phyloP scores from a whole-genome alignment of 2,888 invertebrate genomes.

The Sepiola atlantica region DNA sequence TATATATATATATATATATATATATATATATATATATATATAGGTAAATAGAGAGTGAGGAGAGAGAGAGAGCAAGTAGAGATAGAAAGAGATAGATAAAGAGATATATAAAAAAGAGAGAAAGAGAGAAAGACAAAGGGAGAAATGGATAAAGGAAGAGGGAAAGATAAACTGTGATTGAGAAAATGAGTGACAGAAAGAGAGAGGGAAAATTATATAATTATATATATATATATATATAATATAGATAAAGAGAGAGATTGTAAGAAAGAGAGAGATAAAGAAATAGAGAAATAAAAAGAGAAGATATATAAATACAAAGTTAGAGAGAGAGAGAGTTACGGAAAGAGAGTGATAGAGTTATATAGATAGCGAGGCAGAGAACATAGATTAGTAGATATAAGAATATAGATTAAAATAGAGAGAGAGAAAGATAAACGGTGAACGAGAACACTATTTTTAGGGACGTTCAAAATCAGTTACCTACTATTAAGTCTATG shows the following conservation, averaged over 20 bases:
- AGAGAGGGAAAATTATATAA: not conserved
- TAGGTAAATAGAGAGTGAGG: too few species aligned
- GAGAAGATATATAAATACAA: too few species aligned
- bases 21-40: too few species aligned
- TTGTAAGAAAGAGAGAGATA: not conserved
- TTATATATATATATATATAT: too few species aligned
- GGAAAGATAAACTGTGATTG: not conserved
- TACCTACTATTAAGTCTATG: too few species aligned
- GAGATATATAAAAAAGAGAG: not conserved
- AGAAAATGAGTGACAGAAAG: not conserved
- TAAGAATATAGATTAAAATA: too few species aligned
- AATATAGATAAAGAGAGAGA: not conserved
- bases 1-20: too few species aligned
- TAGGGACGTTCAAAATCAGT: too few species aligned
- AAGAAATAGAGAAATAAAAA: not conserved
- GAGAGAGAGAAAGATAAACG: too few species aligned
- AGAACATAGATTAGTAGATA: not conserved
- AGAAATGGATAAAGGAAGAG: not conserved
- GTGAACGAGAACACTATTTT: too few species aligned
- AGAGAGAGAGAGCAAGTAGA: not conserved
- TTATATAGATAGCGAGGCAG: not conserved
- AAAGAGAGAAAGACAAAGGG: not conserved
- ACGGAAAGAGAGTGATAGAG: not conserved
- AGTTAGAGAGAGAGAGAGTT: not conserved
- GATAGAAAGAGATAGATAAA: too few species aligned